These are phyloP conservation scores for Colinus virginianus DNA, from an alignment of 2,113 vertebrate species.

Conservation along the genomic window DNA sequence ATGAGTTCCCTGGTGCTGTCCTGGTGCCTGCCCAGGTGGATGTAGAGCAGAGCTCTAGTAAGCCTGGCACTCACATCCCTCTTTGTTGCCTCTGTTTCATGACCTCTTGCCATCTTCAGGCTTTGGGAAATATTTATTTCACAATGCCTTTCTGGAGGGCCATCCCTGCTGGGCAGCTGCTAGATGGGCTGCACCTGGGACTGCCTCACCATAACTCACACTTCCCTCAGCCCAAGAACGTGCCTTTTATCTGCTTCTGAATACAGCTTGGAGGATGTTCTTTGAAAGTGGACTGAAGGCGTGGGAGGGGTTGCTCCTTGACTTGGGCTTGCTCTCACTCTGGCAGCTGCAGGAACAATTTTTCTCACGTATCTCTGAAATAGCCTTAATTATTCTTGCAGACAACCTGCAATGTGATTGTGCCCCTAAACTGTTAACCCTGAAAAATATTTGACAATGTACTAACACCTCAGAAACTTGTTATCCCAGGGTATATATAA, in stretches of 20 bases:
- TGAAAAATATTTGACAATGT: slow-evolving; percentile 65
- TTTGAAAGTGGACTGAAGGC: neutral
- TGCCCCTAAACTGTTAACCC: slow-evolving; percentile 72
- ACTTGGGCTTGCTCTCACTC: slow-evolving; percentile 29
- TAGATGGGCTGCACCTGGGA: neutral
- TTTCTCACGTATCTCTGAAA: slow-evolving; percentile 49
- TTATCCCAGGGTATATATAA: slow-evolving; percentile 39
- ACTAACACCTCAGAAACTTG: slow-evolving; percentile 55
- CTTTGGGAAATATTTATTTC: neutral
- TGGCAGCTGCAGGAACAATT: slow-evolving; percentile 21
- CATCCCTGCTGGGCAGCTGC: neutral
- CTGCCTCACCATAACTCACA: neutral
- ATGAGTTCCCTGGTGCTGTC: neutral
- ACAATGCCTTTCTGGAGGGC: neutral
- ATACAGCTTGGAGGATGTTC: neutral
- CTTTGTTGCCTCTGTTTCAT: neutral
- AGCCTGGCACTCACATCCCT: neutral
- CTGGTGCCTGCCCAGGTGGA: rapidly evolving
- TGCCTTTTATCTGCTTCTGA: neutral
- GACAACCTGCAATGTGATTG: slow-evolving; percentile 61
- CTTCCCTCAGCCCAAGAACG: neutral
- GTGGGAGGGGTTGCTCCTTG: neutral
- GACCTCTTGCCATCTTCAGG: neutral
- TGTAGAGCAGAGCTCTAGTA: neutral
- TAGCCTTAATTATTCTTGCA: slow-evolving; percentile 61